Base-by-base conservation (phyloP, 2,888 invertebrate species). In the Lycia hirtaria region DNA sequence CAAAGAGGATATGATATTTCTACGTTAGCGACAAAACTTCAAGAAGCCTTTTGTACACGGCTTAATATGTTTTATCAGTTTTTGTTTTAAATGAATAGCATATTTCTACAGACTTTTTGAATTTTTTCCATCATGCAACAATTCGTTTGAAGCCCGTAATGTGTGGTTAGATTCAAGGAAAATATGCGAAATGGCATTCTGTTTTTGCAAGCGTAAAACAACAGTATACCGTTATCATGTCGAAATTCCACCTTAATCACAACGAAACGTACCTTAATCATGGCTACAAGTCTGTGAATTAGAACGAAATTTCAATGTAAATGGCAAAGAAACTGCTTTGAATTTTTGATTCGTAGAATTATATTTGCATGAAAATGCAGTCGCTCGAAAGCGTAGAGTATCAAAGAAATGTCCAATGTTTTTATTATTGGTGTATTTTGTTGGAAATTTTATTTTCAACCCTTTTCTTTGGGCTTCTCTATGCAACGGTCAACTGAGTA, bases 81-180 rank as follows among this genome's bases (percentile, higher is more conserved):
- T 30, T 20, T 44, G 12, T 20, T 43, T 43, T 30, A 17, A 44
- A 19, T 10, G 30, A 20, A 30, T 37, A 22, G 50, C 38, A 56
- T 51, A 47, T 47, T 51, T 40, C 20, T 1, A 37, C 3, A 7
- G 19, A 9, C 33, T 45, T 51, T 50, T 47, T 20, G 20, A 51
- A 51, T 47, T 49, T 51, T n/a, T 56, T 56, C 40, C 56, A 56
- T 51, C 51, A 50, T 32, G 33, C 38, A 22, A 37, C 22, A 52
- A 48, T 53, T 58, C 52, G 48, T 58, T 58, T 52, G 57, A 58
- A 53, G 52, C 28, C 41, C n/a, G 43, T 48, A 48, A 58, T 49
- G 52, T 53, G 52, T 22, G 47, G 48, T 53, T 43, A 53, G 45
- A 56, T 47, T 51, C 48, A 30, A 20, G 37, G 48, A 49, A 58